Evolutionary conservation across 2,113 vertebrate genomes (phyloP).

Genomic region (Mastomys coucha): DNA sequence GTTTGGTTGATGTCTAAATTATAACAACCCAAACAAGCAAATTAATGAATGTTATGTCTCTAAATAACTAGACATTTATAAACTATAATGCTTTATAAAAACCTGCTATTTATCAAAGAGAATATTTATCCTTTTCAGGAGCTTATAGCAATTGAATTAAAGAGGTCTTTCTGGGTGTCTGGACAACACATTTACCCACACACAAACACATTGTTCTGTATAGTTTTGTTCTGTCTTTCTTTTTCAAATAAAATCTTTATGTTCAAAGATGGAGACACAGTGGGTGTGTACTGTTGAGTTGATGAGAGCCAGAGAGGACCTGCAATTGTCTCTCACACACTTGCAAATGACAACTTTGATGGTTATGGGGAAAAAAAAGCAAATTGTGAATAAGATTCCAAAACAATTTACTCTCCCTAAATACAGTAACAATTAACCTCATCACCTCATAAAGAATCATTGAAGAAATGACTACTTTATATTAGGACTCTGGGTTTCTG

Average conservation of each 20-base stretch:
- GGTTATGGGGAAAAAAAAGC: neutral
- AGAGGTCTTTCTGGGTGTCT: neutral
- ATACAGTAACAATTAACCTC: neutral
- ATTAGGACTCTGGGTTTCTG: neutral
- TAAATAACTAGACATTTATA: slow-evolving; percentile 13
- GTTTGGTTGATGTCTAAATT: slow-evolving; percentile 26
- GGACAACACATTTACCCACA: neutral
- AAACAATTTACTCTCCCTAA: neutral
- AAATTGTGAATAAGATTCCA: neutral
- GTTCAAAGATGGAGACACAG: slow-evolving; percentile 15
- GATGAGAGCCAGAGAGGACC: neutral
- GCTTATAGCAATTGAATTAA: neutral
- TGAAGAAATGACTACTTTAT: neutral
- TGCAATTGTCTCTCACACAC: neutral
- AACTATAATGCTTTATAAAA: slow-evolving; percentile 38
- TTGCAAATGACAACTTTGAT: neutral
- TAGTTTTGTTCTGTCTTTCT: slow-evolving; percentile 2
- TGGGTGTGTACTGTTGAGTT: neutral
- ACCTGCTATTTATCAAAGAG: slow-evolving; percentile 36
- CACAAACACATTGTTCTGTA: neutral
- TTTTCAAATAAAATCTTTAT: slow-evolving; percentile 23
- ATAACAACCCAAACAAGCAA: slow-evolving; percentile 53
- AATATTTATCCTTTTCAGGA: neutral
- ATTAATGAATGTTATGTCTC: neutral
- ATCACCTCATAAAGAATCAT: slow-evolving; percentile 3